Evolutionary conservation across 2,797 vertebrate species (phyloP).

Genomic region (Botia kubotai): DNA sequence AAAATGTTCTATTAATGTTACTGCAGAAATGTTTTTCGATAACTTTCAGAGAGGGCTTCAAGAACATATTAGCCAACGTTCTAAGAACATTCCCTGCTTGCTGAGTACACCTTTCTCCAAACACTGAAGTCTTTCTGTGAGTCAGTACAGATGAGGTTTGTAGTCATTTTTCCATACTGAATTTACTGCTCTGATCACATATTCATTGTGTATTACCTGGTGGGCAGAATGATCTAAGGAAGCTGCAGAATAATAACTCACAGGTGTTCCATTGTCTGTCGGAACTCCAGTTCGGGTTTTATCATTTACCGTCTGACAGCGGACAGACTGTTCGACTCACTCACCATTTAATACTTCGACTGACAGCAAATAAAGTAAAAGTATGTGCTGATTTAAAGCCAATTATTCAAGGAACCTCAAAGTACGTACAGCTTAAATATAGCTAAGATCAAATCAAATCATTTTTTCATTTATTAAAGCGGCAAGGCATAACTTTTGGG

Average conservation of each 20-base stretch:
- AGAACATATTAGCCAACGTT: too few species aligned
- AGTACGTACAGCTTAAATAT: too few species aligned
- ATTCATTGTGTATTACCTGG: constrained; percentile 69
- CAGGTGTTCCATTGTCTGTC: constrained; percentile 52
- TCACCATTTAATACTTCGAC: neutral
- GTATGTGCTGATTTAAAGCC: too few species aligned
- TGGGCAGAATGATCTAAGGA: constrained; percentile 70
- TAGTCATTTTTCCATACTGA: constrained; percentile 52
- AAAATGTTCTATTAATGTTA: too few species aligned
- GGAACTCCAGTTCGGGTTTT: constrained; percentile 52
- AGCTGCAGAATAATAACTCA: constrained; percentile 70
- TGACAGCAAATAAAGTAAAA: neutral
- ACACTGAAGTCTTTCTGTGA: neutral
- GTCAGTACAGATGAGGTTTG: constrained; percentile 34
- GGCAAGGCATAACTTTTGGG: too few species aligned
- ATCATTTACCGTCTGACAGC: constrained; percentile 67
- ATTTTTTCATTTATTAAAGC: too few species aligned
- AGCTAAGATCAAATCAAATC: too few species aligned
- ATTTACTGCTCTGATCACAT: constrained; percentile 57
- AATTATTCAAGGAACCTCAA: too few species aligned
- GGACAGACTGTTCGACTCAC: constrained; percentile 18
- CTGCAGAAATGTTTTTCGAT: too few species aligned
- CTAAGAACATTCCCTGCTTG: too few species aligned
- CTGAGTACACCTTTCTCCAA: neutral
- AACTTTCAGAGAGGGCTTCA: too few species aligned